These are phyloP conservation scores for Monochamus saltuarius DNA, from an alignment of 1,140 invertebrate species.

Conservation along the genomic window DNA sequence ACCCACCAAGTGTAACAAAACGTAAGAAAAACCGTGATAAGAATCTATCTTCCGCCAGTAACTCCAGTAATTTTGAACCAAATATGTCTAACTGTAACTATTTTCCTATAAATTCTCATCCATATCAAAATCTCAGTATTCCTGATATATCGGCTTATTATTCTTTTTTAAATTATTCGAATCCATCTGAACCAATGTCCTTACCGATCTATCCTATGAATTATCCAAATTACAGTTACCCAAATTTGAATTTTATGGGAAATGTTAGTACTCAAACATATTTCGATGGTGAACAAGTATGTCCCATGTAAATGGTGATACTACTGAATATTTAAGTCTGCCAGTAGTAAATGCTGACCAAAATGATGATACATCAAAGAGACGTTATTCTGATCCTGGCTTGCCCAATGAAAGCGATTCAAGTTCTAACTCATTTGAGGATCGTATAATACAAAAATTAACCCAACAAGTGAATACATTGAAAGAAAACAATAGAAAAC, in stretches of 20 bases:
- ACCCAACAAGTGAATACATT: constrained; percentile 56
- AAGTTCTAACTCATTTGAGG: constrained; percentile 54
- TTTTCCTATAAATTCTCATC: constrained; percentile 56
- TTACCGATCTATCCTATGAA: constrained; percentile 52
- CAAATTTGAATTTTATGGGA: constrained; percentile 44
- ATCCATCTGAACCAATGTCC: constrained; percentile 58
- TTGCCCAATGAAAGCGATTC: constrained; percentile 57
- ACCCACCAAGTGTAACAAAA: constrained; percentile 45
- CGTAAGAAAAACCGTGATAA: constrained; percentile 49
- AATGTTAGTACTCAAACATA: constrained; percentile 30
- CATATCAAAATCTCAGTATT: constrained; percentile 48
- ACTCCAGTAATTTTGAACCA: constrained; percentile 34
- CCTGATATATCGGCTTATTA: constrained; percentile 49
- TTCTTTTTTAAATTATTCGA: constrained; percentile 46
- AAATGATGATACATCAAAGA: constrained; percentile 51
- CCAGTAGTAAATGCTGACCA: constrained; percentile 49
- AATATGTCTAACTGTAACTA: constrained; percentile 44
- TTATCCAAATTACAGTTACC: constrained; percentile 39
- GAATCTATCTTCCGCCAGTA: constrained; percentile 29
- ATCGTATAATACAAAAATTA: constrained; percentile 54
- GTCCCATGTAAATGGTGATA: constrained; percentile 34
- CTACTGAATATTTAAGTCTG: constrained; percentile 55
- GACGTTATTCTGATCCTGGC: constrained; percentile 60
- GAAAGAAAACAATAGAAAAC: constrained; percentile 57
- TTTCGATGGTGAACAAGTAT: constrained; percentile 19